Evolutionary conservation across 2,797 vertebrate genomes (phyloP).

Genomic region (Poecilia picta): DNA sequence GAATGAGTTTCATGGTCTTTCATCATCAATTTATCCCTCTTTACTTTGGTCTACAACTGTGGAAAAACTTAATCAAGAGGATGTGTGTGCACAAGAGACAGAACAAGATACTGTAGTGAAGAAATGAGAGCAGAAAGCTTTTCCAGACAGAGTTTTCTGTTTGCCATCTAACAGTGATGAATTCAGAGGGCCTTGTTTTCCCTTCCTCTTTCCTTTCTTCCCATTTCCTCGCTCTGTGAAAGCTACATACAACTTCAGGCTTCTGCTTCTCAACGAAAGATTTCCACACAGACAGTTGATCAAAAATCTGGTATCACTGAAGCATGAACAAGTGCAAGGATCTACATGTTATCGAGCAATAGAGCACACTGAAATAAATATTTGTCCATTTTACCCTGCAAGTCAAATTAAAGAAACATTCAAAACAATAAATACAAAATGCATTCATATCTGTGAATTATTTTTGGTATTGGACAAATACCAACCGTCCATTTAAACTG

Average conservation of each 20-base stretch:
- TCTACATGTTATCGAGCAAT: slow-evolving; percentile 55
- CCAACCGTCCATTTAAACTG: background rate
- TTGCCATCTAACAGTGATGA: slow-evolving; percentile 71
- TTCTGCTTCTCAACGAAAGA: slow-evolving; percentile 49
- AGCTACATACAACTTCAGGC: slow-evolving; percentile 59
- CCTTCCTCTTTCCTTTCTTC: slow-evolving; percentile 11
- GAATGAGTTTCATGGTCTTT: slow-evolving; percentile 71
- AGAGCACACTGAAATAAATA: slow-evolving; percentile 13
- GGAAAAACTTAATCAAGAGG: slow-evolving; percentile 72
- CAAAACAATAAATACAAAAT: background rate
- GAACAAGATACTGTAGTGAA: slow-evolving; percentile 24
- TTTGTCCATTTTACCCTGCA: slow-evolving; percentile 8
- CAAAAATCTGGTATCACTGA: slow-evolving; percentile 69
- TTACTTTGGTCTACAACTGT: slow-evolving; percentile 66
- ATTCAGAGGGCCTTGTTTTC: slow-evolving; percentile 62
- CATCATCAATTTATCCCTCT: slow-evolving; percentile 72
- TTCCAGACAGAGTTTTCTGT: slow-evolving; percentile 44
- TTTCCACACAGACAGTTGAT: slow-evolving; percentile 63
- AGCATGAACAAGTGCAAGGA: slow-evolving; percentile 62
- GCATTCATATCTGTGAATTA: background rate
- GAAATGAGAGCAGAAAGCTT: slow-evolving; percentile 24
- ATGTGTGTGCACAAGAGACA: slow-evolving; percentile 20
- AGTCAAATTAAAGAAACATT: background rate
- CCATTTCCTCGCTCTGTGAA: slow-evolving; percentile 46
- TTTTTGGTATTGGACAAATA: background rate